phyloP scores from a whole-genome alignment of 2,888 invertebrate genomes.

The Oeneis ivallda region DNA sequence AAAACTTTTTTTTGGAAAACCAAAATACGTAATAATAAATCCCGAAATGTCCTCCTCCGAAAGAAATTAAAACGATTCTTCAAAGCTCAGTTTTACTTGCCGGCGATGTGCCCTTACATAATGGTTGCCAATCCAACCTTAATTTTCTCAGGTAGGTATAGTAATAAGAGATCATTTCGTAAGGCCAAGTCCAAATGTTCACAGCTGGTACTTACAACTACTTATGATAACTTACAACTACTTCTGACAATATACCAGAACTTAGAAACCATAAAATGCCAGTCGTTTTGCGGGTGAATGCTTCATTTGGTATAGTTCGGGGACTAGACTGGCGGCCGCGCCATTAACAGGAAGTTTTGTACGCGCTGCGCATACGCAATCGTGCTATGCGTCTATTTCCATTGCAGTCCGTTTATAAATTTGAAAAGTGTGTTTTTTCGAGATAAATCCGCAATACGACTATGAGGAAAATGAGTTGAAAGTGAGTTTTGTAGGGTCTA shows the following conservation, averaged over 20 bases:
- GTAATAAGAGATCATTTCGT: neutral
- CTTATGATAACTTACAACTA: neutral
- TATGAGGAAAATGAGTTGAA: too few species aligned
- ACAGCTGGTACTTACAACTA: neutral
- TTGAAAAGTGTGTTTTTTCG: too few species aligned
- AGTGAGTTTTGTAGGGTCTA: too few species aligned
- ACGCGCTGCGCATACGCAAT: conserved; percentile 68
- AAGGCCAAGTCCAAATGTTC: neutral
- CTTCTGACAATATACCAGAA: neutral
- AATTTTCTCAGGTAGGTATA: too few species aligned
- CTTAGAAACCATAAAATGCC: neutral
- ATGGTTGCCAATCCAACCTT: too few species aligned
- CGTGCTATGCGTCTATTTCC: conserved; percentile 36
- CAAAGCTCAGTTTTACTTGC: too few species aligned
- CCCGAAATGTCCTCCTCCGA: too few species aligned
- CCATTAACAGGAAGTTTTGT: conserved; percentile 69
- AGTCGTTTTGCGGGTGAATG: conserved; percentile 25
- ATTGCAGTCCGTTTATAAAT: conserved; percentile 14
- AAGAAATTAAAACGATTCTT: neutral
- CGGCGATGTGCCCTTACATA: too few species aligned
- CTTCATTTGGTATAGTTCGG: conserved; percentile 42
- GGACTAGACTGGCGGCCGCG: conserved; percentile 52
- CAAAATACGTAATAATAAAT: too few species aligned
- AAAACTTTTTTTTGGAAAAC: too few species aligned
- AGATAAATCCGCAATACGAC: too few species aligned